A percentile compares a stretch with the other conserved stretches of the same genome.
Evolutionary conservation across 2,113 vertebrate genomes (phyloP).

Genomic region (Desmodus rotundus): DNA sequence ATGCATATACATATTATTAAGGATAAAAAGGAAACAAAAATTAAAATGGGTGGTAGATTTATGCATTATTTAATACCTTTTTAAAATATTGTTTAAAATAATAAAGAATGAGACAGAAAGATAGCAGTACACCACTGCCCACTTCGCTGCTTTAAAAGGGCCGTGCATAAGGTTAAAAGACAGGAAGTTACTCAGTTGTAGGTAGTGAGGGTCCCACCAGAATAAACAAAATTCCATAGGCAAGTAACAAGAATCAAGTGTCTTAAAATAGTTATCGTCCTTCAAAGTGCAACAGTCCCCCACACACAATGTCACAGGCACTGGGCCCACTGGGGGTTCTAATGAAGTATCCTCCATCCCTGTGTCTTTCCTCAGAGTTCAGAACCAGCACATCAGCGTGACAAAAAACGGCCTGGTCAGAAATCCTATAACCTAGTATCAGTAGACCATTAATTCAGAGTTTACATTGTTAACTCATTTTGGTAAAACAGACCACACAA

Average conservation of each 20-base stretch:
- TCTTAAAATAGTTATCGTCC: not conserved
- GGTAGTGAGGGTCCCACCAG: not conserved
- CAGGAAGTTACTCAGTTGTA: not conserved
- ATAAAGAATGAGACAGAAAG: not conserved
- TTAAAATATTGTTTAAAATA: not conserved
- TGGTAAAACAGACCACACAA: not conserved
- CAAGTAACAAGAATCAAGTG: not conserved
- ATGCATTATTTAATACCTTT: not conserved
- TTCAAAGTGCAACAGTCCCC: not conserved
- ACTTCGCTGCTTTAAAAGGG: not conserved
- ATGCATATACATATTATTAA: not conserved
- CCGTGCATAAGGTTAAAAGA: not conserved
- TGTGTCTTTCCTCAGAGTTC: not conserved
- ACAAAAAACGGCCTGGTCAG: not conserved
- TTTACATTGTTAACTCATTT: not conserved
- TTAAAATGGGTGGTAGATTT: not conserved
- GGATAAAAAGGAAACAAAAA: not conserved
- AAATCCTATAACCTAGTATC: not conserved
- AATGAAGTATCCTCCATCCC: not conserved
- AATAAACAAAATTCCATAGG: not conserved
- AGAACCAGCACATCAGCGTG: not conserved
- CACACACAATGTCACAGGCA: fast-evolving
- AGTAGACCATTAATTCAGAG: not conserved
- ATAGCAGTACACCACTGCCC: not conserved
- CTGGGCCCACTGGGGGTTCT: not conserved